Evolutionary conservation across 2,113 vertebrate species (phyloP).

Genomic region (Festucalex cinctus): DNA sequence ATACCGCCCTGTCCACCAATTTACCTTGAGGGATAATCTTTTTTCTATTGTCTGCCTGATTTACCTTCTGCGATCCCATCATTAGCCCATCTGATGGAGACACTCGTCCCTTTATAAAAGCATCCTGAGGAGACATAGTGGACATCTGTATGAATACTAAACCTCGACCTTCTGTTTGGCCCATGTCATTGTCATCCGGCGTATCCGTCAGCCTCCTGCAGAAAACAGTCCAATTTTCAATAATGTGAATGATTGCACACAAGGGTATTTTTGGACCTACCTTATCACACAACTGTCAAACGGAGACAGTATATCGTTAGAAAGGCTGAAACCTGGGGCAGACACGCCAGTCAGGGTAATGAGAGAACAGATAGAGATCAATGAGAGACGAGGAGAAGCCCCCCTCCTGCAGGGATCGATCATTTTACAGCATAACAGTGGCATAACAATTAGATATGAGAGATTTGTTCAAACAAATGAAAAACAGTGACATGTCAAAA

Average conservation of each 20-base stretch:
- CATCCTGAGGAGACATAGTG: conserved; percentile 27
- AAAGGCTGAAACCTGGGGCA: conserved; percentile 8
- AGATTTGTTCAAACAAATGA: background rate
- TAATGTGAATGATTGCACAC: background rate
- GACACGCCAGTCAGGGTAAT: conserved; percentile 7
- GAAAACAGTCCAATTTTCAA: background rate
- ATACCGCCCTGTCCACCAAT: background rate
- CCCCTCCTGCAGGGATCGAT: conserved; percentile 23
- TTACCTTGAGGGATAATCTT: conserved; percentile 29
- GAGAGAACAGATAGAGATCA: conserved; percentile 13
- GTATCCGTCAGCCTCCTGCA: background rate
- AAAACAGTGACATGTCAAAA: background rate
- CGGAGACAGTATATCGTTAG: background rate
- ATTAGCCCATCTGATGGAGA: conserved; percentile 12
- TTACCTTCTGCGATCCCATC: conserved; percentile 9
- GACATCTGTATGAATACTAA: conserved; percentile 14
- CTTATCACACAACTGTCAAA: background rate
- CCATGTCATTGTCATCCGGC: conserved; percentile 15
- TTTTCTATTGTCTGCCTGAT: conserved; percentile 15
- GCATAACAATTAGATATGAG: background rate
- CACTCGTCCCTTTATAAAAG: conserved; percentile 1
- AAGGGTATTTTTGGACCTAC: background rate
- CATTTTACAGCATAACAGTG: conserved; percentile 1
- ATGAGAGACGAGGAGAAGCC: background rate
- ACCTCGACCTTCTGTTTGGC: conserved; percentile 20